Conservation (phyloP, 2,113 vertebrate species). For the Podarcis muralis region DNA sequence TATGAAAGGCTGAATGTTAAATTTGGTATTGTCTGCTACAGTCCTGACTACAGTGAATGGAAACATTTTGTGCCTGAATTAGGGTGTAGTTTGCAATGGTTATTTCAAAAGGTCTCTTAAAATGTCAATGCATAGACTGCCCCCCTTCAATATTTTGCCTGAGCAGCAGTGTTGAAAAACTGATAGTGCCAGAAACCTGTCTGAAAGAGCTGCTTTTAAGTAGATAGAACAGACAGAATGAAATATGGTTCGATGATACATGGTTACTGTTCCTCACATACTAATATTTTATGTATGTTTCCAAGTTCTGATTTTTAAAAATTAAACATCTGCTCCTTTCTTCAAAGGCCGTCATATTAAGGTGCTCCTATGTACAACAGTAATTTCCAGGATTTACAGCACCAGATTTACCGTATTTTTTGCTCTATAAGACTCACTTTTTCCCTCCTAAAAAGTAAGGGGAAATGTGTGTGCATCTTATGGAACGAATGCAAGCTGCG, state of each 20-base stretch:
- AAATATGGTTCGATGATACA: constrained; percentile 31
- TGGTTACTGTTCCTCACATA: constrained; percentile 37
- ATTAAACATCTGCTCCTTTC: constrained; percentile 29
- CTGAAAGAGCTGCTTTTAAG: constrained; percentile 39
- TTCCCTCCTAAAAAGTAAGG: no score
- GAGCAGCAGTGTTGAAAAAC: constrained; percentile 37
- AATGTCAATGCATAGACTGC: neutral
- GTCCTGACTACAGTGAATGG: neutral
- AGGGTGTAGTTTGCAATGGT: neutral
- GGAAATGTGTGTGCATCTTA: no score
- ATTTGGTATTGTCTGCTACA: constrained; percentile 39
- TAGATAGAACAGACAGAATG: constrained; percentile 30
- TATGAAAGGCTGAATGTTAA: constrained; percentile 47
- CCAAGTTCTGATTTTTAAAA: constrained; percentile 48
- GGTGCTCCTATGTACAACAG: constrained; percentile 1
- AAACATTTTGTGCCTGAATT: neutral
- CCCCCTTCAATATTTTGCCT: constrained; percentile 2
- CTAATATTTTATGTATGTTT: constrained; percentile 60
- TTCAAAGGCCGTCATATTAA: constrained; percentile 20
- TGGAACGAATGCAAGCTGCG: no score
- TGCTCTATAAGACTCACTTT: no score
- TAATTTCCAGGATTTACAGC: constrained; percentile 23
- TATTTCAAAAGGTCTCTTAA: neutral
- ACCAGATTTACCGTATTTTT: neutral
- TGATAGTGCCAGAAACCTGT: constrained; percentile 50